Percentiles rank a stretch among this genome's conserved stretches.
phyloP scores from a whole-genome alignment of 2,113 vertebrate genomes.

The Crotalus viridis region DNA sequence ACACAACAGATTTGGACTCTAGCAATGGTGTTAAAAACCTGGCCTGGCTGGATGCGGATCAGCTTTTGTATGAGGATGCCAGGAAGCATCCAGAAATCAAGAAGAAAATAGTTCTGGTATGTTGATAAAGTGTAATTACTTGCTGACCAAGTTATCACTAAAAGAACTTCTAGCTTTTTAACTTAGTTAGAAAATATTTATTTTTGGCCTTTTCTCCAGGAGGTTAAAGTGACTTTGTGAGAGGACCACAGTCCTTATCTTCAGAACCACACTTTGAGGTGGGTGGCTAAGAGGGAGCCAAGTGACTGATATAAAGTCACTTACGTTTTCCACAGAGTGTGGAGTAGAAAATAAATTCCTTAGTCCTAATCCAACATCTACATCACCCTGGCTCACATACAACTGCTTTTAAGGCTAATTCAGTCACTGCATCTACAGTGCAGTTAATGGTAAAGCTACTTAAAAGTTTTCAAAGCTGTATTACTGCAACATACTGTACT shows the following conservation, averaged over 20 bases:
- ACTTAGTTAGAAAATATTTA: not conserved
- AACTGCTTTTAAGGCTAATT: not conserved
- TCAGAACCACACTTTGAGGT: not conserved
- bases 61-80: conserved; percentile 77
- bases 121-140: not conserved
- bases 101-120: conserved; percentile 83
- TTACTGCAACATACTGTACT: not conserved
- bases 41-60: conserved; percentile 82
- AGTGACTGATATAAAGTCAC: not conserved
- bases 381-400: not conserved
- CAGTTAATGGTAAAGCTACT: not conserved
- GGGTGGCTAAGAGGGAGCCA: not conserved
- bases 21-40: conserved; percentile 82
- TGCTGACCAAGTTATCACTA: not conserved
- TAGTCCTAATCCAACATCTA: not conserved
- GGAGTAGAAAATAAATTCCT: not conserved
- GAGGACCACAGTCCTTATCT: not conserved
- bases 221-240: not conserved
- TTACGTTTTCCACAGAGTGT: not conserved
- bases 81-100: conserved; percentile 78
- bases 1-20: conserved; percentile 80
- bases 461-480: not conserved
- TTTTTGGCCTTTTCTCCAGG: not conserved
- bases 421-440: not conserved
- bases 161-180: not conserved